Conservation (phyloP, 2,113 vertebrate genomes). For the Condylura cristata region DNA sequence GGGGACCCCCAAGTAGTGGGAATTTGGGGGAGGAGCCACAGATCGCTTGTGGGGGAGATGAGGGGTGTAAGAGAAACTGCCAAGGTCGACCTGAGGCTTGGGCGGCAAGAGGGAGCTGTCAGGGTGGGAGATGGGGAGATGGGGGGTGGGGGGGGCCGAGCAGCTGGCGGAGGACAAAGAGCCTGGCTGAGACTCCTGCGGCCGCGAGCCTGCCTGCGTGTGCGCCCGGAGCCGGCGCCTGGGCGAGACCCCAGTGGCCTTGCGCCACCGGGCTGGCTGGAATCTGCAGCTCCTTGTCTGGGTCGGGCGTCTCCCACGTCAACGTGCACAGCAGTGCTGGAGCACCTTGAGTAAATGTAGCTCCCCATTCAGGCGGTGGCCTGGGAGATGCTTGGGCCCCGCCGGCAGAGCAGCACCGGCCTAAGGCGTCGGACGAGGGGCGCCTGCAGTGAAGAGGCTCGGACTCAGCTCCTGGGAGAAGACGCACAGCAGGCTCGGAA, state of each 20-base stretch:
- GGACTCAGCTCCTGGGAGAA: neutral
- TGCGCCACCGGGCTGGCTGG: too few relatives aligned
- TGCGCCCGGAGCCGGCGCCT: too few relatives aligned
- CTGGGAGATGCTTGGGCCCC: rapidly evolving
- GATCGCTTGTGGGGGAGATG: neutral
- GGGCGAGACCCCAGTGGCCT: too few relatives aligned
- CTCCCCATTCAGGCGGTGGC: neutral
- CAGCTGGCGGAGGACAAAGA: neutral
- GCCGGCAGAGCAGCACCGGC: rapidly evolving
- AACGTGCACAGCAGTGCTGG: rapidly evolving
- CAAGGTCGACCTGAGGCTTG: neutral
- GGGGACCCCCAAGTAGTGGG: neutral
- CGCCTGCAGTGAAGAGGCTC: neutral
- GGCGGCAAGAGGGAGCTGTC: neutral
- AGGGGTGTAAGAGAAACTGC: neutral
- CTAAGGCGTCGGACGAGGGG: rapidly evolving
- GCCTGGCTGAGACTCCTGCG: rapidly evolving
- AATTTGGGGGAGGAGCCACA: neutral
- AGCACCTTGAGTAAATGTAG: neutral
- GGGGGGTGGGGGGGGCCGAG: neutral
- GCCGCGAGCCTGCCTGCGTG: too few relatives aligned
- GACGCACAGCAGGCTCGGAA: neutral
- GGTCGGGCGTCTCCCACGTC: neutral
- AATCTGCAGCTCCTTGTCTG: neutral
- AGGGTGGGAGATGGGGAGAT: neutral